Evolutionary conservation across 2,113 vertebrate species (phyloP), one percentile per base, ranked within the genome.

Genomic region (Corydoras maculifer): DNA sequence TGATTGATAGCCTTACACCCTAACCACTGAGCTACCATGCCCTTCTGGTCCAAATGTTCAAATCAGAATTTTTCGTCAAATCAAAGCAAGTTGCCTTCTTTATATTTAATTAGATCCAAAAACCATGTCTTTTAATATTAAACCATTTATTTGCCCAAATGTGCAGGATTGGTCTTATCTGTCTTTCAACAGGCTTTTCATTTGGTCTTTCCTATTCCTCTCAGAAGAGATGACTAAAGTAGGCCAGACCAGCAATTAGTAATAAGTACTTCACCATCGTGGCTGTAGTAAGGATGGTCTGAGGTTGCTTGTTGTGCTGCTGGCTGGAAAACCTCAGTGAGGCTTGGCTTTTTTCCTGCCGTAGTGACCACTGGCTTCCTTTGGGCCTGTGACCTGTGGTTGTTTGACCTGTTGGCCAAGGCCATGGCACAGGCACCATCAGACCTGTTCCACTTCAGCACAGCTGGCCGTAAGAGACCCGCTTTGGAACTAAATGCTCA

Each of bases 241-340:
- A 72, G 76, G 77, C 80, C 81, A 83, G 82, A 78, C 82, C 84
- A 85, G 80, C 83, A 87, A 88, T 88, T 87, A 85, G 71, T 86
- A 80, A 82, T 81, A 82, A 87, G 83, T 84, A 80, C 81, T 82
- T 84, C 82, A 82, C 85, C 65, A 69, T 79, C 68, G 80, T 82
- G 80, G 84, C 83, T 87, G 77, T 82, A 82, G 82, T 82, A 82
- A 85, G 83, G 83, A 86, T 80, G 82, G 84, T 85, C 83, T 83
- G 82, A 82, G 84, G 82, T 84, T 76, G 75, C 81, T 80, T 81
- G 82, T 84, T 88, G 82, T 87, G 84, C 85, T 83, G 81, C 86
- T 87, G 82, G 82, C 72, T 75, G 72, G 80, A 80, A 87, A 88
- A 88, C 83, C 87, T 83, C 80, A 77, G 75, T 85, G 82, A 84